Conservation (phyloP, 2,797 vertebrate genomes). For the Sebastes kiyomatsui region DNA sequence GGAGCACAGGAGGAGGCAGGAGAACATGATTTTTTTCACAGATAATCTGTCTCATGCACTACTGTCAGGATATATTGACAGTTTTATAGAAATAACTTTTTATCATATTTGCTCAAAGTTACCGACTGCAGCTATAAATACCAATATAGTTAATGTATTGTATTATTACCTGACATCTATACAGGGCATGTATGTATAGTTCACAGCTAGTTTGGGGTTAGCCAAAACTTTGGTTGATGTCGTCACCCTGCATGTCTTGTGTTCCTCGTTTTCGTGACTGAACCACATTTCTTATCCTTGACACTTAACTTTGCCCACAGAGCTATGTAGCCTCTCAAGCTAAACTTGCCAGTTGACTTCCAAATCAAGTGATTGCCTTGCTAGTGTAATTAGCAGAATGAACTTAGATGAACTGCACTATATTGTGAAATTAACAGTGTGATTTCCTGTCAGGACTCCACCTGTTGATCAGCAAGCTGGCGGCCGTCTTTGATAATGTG, state of each 20-base stretch:
- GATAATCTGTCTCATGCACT: no score
- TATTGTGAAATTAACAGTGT: not conserved
- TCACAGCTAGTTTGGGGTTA: not conserved
- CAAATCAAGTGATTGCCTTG: not conserved
- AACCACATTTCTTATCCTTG: not conserved
- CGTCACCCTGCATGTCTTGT: not conserved
- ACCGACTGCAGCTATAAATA: not conserved
- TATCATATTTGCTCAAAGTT: no score
- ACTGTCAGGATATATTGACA: no score
- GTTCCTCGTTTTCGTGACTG: not conserved
- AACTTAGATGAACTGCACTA: not conserved
- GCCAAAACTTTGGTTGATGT: not conserved
- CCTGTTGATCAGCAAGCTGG: conserved; percentile 79
- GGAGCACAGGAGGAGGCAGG: no score
- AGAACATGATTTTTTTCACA: no score
- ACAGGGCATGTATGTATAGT: not conserved
- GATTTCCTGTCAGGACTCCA: conserved; percentile 83
- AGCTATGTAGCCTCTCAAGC: not conserved
- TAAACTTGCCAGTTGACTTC: not conserved
- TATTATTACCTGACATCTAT: not conserved
- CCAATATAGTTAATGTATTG: not conserved
- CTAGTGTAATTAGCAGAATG: not conserved
- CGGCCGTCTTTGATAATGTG: conserved; percentile 87
- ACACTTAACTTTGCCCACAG: not conserved
- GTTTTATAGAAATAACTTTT: no score